phyloP scores from a whole-genome alignment of 2,888 invertebrate genomes.

The Boloria selene region DNA sequence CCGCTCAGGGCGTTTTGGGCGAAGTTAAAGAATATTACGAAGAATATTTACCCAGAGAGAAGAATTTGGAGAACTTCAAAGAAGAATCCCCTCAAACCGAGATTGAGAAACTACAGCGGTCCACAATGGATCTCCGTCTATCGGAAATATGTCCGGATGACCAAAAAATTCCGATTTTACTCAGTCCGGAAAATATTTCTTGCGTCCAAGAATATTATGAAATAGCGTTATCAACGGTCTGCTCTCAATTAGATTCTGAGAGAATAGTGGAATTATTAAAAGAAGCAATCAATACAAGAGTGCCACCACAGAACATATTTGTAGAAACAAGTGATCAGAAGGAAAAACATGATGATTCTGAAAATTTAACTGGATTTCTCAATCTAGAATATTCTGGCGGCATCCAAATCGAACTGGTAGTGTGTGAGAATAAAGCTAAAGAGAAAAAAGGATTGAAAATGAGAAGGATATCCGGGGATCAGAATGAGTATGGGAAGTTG shows the following conservation, averaged over 20 bases:
- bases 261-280: slow-evolving; percentile 91
- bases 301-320: slow-evolving; percentile 85
- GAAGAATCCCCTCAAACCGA: slow-evolving; percentile 57
- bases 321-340: slow-evolving; percentile 70
- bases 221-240: slow-evolving; percentile 89
- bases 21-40: slow-evolving; percentile 74
- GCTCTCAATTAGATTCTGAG: slow-evolving; percentile 89
- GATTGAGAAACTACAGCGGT: slow-evolving; percentile 70
- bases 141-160: slow-evolving; percentile 69
- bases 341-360: slow-evolving; percentile 52
- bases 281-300: slow-evolving; percentile 89
- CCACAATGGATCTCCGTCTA: slow-evolving; percentile 71
- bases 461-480: slow-evolving; percentile 93
- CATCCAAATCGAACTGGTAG: slow-evolving; percentile 91
- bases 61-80: slow-evolving; percentile 59
- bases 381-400: slow-evolving; percentile 91
- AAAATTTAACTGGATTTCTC: slow-evolving; percentile 77
- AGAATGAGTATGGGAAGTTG: slow-evolving; percentile 92
- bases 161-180: slow-evolving; percentile 62
- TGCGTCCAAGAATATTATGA: slow-evolving; percentile 83
- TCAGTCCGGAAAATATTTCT: slow-evolving; percentile 70
- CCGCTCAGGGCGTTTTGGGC: slow-evolving; percentile 71
- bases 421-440: slow-evolving; percentile 87
- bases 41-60: slow-evolving; percentile 70
- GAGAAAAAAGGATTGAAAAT: slow-evolving; percentile 92